Evolutionary conservation across 1,140 invertebrate genomes (phyloP).

Genomic region (Stegodyphus dumicola): DNA sequence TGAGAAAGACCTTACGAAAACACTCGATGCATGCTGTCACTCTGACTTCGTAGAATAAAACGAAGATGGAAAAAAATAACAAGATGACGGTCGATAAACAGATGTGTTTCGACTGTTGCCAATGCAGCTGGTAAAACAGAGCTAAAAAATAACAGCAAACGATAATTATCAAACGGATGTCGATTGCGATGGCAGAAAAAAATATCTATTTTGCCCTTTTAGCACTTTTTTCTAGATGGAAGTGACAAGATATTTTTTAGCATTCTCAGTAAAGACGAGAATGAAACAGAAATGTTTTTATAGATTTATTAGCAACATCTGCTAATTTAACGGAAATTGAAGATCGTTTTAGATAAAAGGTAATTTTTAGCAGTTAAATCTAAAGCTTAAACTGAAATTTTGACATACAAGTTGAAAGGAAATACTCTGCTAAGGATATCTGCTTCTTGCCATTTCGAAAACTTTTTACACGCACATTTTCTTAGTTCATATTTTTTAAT

Average conservation of each 20-base stretch:
- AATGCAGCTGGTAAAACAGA: conserved; percentile 36
- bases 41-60: background rate
- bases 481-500: no score
- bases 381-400: no score
- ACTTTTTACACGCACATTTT: no score
- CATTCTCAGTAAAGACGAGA: background rate
- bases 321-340: no score
- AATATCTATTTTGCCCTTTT: background rate
- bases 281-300: no score
- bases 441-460: no score
- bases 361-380: no score
- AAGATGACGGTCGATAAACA: conserved; percentile 47
- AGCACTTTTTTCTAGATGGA: background rate
- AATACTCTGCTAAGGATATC: no score
- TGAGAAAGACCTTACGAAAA: conserved; percentile 20
- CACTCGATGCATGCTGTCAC: background rate
- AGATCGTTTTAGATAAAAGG: no score
- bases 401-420: no score
- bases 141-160: background rate
- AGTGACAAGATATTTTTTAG: background rate
- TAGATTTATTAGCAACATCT: no score
- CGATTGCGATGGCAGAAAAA: conserved; percentile 1
- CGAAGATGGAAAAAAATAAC: background rate
- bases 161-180: conserved; percentile 42
- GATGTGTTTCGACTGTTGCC: conserved; percentile 31